Conservation (phyloP, 2,797 vertebrate genomes). For the Danio tinwini region DNA sequence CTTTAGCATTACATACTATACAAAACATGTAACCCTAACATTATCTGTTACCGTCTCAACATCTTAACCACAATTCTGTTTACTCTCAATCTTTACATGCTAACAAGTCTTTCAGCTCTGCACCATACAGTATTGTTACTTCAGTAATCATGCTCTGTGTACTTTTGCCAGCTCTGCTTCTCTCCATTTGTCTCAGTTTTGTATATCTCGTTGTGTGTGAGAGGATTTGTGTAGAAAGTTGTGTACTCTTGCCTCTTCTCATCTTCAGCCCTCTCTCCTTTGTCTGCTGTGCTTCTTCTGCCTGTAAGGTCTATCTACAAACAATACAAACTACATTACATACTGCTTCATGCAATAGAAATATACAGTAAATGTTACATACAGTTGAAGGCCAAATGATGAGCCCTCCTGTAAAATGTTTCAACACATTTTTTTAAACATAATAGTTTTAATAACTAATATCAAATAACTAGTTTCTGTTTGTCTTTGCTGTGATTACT, state of each 20-base stretch:
- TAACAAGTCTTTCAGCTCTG: background rate
- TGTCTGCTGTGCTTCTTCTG: background rate
- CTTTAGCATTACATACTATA: no score
- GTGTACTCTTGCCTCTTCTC: slow-evolving; percentile 36
- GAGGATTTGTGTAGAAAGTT: slow-evolving; percentile 34
- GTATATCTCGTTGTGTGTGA: slow-evolving; percentile 2
- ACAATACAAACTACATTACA: background rate
- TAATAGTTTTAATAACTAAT: no score
- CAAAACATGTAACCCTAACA: background rate
- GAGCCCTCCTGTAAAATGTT: no score
- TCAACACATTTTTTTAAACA: background rate
- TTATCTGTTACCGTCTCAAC: background rate
- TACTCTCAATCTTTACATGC: background rate
- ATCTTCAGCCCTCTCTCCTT: slow-evolving; percentile 20
- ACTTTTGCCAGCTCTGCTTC: background rate
- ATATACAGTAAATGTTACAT: background rate
- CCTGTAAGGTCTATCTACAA: background rate
- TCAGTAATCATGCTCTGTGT: background rate
- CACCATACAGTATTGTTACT: background rate
- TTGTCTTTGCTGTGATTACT: no score
- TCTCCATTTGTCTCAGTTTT: background rate
- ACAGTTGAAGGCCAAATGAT: no score
- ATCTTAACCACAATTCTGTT: no score
- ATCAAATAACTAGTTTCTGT: no score
- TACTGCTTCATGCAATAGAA: background rate